A percentile compares a stretch with the other conserved stretches of the same genome.
Evolutionary conservation across 1,140 invertebrate genomes (phyloP).

Genomic region (Pantala flavescens): DNA sequence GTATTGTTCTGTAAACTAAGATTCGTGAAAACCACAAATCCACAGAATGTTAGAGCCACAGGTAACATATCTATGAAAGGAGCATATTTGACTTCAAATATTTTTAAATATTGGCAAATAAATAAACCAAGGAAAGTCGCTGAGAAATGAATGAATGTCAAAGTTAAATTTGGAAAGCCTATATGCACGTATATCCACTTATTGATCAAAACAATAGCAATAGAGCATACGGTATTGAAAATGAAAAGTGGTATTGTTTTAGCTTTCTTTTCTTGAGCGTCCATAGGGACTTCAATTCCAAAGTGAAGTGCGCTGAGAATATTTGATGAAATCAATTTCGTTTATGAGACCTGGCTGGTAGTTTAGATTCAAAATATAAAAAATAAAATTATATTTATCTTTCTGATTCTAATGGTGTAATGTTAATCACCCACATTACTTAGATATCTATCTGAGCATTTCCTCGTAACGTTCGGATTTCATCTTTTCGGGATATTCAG

Average conservation of each 20-base stretch:
- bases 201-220: constrained; percentile 45
- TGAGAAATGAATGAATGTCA: constrained; percentile 49
- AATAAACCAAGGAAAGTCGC: constrained; percentile 44
- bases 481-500: too few relatives aligned
- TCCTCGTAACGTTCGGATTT: too few relatives aligned
- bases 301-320: too few relatives aligned
- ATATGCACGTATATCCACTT: constrained; percentile 48
- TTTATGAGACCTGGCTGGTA: too few relatives aligned
- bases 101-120: constrained; percentile 39
- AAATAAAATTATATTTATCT: too few relatives aligned
- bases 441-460: too few relatives aligned
- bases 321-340: too few relatives aligned
- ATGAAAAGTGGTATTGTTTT: not conserved
- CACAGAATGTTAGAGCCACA: constrained; percentile 47
- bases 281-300: not conserved
- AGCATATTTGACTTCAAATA: constrained; percentile 45
- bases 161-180: constrained; percentile 47
- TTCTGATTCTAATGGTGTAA: too few relatives aligned
- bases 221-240: constrained; percentile 41
- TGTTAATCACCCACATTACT: too few relatives aligned
- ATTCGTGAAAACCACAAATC: constrained; percentile 53
- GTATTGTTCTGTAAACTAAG: constrained; percentile 48
- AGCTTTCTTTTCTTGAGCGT: not conserved
- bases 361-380: too few relatives aligned
- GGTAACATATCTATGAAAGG: constrained; percentile 41